Evolutionary conservation across 2,888 invertebrate genomes (phyloP), one percentile per base, ranked within the genome.

Genomic region (Sinotaia quadrata): DNA sequence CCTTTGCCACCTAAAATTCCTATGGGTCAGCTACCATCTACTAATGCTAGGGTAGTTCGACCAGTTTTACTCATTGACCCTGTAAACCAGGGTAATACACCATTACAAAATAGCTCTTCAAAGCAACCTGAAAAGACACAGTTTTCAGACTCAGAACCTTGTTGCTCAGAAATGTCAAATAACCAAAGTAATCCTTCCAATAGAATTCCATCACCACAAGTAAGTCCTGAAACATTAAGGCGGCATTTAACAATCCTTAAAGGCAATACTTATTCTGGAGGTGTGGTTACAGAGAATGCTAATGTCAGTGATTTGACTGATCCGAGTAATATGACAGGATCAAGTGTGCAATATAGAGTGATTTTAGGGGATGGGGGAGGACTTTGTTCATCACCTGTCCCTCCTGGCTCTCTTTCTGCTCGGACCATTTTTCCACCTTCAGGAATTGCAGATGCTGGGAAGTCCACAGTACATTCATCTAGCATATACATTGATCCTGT

Each of bases 291-390:
- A 27, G n/a, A n/a, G n/a, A n/a, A n/a, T n/a, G n/a, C n/a, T n/a
- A n/a, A n/a, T n/a, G 68, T 68, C 24, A 66, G 73, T 15, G 60
- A 56, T 41, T 60, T 61, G 29, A 21, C 34, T 34, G 70, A 65
- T 47, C 70, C 68, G 5, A 67, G 69, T 33, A 57, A 60, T 12
- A 61, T 61, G 21, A 54, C 61, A 31, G 41, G 51, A 4, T 60
- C 65, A 34, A 44, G 37, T 29, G 63, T 67, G 27, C 73, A 65
- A 29, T 61, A 70, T 57, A 70, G 56, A 27, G 70, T 73, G 70
- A 27, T 68, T 49, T 65, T 68, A 56, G 73, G 73, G 31, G 73
- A 73, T 62, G 70, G 70, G 2, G 73, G 70, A 36, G 73, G 73
- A 44, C 37, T 67, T 31, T 73, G 52, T 52, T 37, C 63, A 63